phyloP scores from a whole-genome alignment of 92 coral and sea anemone species.

The Chrysogorgia sp. region DNA sequence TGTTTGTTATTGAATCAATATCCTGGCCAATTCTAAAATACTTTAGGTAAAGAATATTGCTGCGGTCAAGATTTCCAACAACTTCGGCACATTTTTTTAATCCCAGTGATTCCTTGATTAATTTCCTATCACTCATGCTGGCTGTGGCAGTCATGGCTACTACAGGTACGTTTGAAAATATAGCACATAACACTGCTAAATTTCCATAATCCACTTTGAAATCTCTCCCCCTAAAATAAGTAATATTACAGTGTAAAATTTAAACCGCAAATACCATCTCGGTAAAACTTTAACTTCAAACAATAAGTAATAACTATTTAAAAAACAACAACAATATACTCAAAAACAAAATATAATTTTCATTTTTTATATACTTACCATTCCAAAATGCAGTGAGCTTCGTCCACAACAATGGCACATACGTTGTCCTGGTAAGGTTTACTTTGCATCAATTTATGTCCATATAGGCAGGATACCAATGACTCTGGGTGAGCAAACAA shows the following conservation, averaged over 20 bases:
- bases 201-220: conserved; percentile 28
- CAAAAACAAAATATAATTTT: too few relatives aligned
- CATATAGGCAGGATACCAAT: conserved; percentile 14
- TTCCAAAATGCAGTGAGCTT: conserved; percentile 35
- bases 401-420: conserved; percentile 38
- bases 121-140: conserved; percentile 29
- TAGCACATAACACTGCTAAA: conserved; percentile 35
- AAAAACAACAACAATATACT: too few relatives aligned
- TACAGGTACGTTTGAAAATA: conserved; percentile 32
- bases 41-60: conserved; percentile 42
- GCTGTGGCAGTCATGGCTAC: conserved; percentile 54
- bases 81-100: conserved; percentile 24
- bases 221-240: conserved; percentile 38
- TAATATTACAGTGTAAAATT: too few relatives aligned
- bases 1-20: conserved; percentile 26
- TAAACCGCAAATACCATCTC: too few relatives aligned
- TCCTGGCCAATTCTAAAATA: conserved; percentile 34
- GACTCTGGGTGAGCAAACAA: conserved; percentile 34
- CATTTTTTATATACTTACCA: neutral
- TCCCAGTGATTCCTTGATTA: conserved; percentile 39
- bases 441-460: neutral
- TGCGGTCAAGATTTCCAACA: conserved; percentile 37
- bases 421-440: conserved; percentile 1
- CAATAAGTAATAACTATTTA: too few relatives aligned
- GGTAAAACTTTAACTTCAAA: too few relatives aligned